These are phyloP conservation scores for Chrysaora quinquecirrha DNA, from an alignment of 30 jellyfish, hydroid and myxozoan genomes.

Conservation along the genomic window DNA sequence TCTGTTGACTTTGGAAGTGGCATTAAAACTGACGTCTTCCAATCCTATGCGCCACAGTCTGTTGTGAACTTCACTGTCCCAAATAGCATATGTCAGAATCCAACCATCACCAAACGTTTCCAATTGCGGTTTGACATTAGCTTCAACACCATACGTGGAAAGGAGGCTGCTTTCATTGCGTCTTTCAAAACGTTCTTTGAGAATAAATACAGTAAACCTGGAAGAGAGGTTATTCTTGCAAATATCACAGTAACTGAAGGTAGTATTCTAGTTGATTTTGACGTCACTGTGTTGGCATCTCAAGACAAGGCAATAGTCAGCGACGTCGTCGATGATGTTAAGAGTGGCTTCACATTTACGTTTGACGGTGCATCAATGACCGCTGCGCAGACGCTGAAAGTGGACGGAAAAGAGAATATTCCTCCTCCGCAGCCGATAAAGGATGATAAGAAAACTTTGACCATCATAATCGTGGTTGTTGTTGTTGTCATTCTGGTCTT, in stretches of 20 bases:
- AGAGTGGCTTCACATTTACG: conserved; percentile 57
- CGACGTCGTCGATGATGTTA: conserved; percentile 55
- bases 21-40: conserved; percentile 27
- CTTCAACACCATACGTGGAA: conserved; percentile 57
- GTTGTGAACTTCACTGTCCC: conserved; percentile 38
- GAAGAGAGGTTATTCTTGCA: conserved; percentile 57
- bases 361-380: conserved; percentile 38
- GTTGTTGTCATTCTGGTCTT: conserved; percentile 52
- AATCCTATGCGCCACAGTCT: conserved; percentile 64
- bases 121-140: conserved; percentile 41
- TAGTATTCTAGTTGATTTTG: conserved; percentile 69
- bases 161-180: conserved; percentile 53
- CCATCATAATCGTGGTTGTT: conserved; percentile 56
- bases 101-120: conserved; percentile 38
- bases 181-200: conserved; percentile 63
- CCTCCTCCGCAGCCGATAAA: conserved; percentile 44
- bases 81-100: conserved; percentile 62
- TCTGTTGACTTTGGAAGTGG: conserved; percentile 43
- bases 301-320: conserved; percentile 10
- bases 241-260: conserved; percentile 72
- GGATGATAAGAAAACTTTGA: conserved; percentile 18
- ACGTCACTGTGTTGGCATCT: conserved; percentile 38
- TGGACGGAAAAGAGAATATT: conserved; percentile 73
- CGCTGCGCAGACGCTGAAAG: conserved; percentile 67
- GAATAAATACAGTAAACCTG: conserved; percentile 32